Evolutionary conservation across 1,140 invertebrate species (phyloP), one percentile per base, ranked within the genome.

Genomic region (Ceratina japonica): DNA sequence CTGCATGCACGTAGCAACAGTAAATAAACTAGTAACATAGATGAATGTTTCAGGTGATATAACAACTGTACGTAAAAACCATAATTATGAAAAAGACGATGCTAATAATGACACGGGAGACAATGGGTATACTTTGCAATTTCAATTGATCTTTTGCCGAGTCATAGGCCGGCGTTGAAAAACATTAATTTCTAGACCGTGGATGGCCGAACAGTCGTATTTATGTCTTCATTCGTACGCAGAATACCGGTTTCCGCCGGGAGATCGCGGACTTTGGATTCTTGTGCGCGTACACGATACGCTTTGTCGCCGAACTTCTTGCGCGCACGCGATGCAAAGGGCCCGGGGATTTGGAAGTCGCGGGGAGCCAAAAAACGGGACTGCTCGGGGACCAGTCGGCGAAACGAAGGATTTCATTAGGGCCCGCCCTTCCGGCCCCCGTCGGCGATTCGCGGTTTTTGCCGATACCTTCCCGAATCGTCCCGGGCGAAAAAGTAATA

Each of bases 161-260:
- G 56, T 44, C 37, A 44, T 44, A 68, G 70, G 56, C 70, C 70
- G 2, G 18, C 56, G 49, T 75, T 74, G 68, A 83, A 70, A 81
- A 84, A 84, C 79, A 44, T 44, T 71, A 82, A 84, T 85, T 78
- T 77, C 82, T 74, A 63, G 63, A 20, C 4, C 27, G 16, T 69
- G 24, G 54, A 37, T 37, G 52, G 16, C 31, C 62, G 52, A 56
- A 49, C 69, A 63, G 66, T 75, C 63, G 78, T 80, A 80, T 80
- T 80, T 80, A 80, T 80, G 78, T 80, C 78, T 80, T 80, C 75
- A 80, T 80, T 75, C 78, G 73, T 75, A 62, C 78, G 72, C 62
- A 7, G 64, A 24, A 80, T 80, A 80, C 78, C 72, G 78, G 78
- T 75, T 79, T 58, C 52, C 44, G n/a, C 16, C 3, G 18, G 31